Evolutionary conservation across 2,113 vertebrate species (phyloP), one percentile per base, ranked within the genome.

Genomic region (Mungos mungo): DNA sequence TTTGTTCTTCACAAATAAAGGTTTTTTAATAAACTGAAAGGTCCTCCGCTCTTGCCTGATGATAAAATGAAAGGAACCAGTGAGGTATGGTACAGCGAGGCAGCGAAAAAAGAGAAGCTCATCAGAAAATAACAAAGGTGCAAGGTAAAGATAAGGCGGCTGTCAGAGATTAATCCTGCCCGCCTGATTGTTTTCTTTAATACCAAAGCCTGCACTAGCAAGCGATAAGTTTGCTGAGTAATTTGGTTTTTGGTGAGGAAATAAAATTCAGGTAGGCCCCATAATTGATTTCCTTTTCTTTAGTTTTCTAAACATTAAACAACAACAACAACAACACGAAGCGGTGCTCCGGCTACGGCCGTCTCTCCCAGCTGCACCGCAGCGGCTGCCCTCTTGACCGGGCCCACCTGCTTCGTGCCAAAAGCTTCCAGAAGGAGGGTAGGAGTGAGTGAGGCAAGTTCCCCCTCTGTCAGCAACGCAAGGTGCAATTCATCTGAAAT

Each of bases 81-180:
- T 99, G 99, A 99, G 99, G 99, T 99, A 99, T 99, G 99, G 99
- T 99, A 99, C 99, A 99, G 99, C 99, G 99, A 99, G 99, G 99
- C 99, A 98, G 99, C 98, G 97, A 98, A 98, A 99, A 99, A 99
- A 99, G 99, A 99, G 99, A 99, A 99, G 99, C 99, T 99, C 99
- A 99, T 99, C 99, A 99, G 99, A 99, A 99, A 99, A 99, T 99
- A 99, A 99, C 99, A 99, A 99, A 99, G 99, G 99, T 99, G 99
- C 99, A 99, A 99, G 99, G 99, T 99, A 99, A 99, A 99, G 99
- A 99, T 99, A 99, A 99, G 99, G 99, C 99, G 98, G 98, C 99
- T 99, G 99, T 99, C 99, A 99, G 99, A 99, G 99, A 99, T 99
- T 99, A 99, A 99, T 99, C 99, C 99, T 99, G 99, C 98, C 98